Percentiles rank a stretch among this genome's conserved stretches.
phyloP scores from a whole-genome alignment of 23 tunicate species.

The Trididemnum nubilum region DNA sequence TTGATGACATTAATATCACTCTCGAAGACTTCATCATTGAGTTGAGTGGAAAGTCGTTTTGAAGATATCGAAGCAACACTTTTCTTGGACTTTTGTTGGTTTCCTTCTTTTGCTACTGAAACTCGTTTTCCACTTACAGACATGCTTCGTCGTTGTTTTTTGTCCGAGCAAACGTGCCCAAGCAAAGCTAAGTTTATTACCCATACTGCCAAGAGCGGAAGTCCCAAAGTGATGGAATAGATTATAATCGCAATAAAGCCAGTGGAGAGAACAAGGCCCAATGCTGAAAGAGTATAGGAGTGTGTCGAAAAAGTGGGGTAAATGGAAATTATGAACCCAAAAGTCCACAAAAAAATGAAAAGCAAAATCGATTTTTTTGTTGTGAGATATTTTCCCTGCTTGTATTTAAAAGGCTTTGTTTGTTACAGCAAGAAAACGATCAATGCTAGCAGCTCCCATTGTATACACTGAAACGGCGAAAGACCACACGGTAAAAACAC shows the following conservation, averaged over 20 bases:
- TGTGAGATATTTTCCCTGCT: conserved; percentile 72
- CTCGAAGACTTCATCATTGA: too few relatives aligned
- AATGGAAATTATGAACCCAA: conserved; percentile 44
- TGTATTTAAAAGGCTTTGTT: conserved; percentile 66
- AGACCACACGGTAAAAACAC: conserved; percentile 73
- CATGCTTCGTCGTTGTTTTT: conserved; percentile 40
- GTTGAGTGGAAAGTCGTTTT: too few relatives aligned
- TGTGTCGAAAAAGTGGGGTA: conserved; percentile 47
- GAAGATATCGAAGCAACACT: too few relatives aligned
- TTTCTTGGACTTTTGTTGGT: too few relatives aligned
- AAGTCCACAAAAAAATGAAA: conserved; percentile 61
- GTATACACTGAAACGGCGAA: conserved; percentile 69
- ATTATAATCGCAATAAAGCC: conserved; percentile 51
- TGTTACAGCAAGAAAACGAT: conserved; percentile 80
- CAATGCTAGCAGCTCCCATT: conserved; percentile 82
- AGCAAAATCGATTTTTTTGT: conserved; percentile 37
- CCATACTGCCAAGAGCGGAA: conserved; percentile 86
- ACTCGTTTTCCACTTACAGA: not conserved
- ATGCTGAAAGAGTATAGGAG: conserved; percentile 38
- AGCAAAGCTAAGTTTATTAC: conserved; percentile 72
- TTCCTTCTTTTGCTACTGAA: not conserved
- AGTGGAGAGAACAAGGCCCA: conserved; percentile 59
- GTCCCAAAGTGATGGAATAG: conserved; percentile 58
- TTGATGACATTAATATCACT: too few relatives aligned
- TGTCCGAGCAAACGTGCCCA: conserved; percentile 58